Percentiles rank a stretch among this genome's conserved stretches.
phyloP scores from a whole-genome alignment of 2,888 invertebrate species.

The Macrophya alboannulata region DNA sequence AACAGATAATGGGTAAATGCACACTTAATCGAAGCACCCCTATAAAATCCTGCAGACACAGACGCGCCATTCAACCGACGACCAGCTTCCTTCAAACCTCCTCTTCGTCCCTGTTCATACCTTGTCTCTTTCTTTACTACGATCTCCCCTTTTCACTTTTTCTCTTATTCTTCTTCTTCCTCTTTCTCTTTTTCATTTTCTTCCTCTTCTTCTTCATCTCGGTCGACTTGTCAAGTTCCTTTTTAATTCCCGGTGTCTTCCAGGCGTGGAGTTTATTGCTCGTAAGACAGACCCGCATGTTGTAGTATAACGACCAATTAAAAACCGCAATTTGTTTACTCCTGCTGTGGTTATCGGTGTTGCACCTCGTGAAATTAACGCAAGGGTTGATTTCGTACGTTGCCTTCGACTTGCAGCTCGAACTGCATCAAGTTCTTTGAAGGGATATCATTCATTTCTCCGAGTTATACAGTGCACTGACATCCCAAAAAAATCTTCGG shows the following conservation, averaged over 20 bases:
- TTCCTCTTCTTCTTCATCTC: background rate
- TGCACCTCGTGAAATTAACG: slow-evolving; percentile 37
- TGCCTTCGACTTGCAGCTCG: background rate
- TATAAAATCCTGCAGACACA: slow-evolving; percentile 43
- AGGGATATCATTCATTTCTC: too few species aligned
- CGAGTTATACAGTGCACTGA: too few species aligned
- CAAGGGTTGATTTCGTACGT: slow-evolving; percentile 17
- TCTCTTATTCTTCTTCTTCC: background rate
- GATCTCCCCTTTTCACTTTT: slow-evolving; percentile 7
- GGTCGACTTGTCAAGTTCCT: slow-evolving; percentile 46
- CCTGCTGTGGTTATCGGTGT: slow-evolving; percentile 17
- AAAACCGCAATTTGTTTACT: slow-evolving; percentile 53
- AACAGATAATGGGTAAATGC: slow-evolving; percentile 50
- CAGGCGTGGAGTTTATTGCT: slow-evolving; percentile 38
- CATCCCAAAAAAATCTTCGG: background rate
- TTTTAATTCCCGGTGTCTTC: slow-evolving; percentile 48
- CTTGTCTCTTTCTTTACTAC: slow-evolving; percentile 59
- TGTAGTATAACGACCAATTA: slow-evolving; percentile 48
- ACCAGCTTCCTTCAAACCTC: slow-evolving; percentile 45
- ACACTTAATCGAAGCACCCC: slow-evolving; percentile 54
- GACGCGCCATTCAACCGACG: slow-evolving; percentile 34
- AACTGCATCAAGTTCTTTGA: background rate
- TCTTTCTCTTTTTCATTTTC: background rate
- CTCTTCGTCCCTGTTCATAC: slow-evolving; percentile 61
- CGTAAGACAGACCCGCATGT: slow-evolving; percentile 50